These are phyloP conservation scores for Aphidius gifuensis DNA, from an alignment of 1,140 invertebrate species.

Conservation along the genomic window DNA sequence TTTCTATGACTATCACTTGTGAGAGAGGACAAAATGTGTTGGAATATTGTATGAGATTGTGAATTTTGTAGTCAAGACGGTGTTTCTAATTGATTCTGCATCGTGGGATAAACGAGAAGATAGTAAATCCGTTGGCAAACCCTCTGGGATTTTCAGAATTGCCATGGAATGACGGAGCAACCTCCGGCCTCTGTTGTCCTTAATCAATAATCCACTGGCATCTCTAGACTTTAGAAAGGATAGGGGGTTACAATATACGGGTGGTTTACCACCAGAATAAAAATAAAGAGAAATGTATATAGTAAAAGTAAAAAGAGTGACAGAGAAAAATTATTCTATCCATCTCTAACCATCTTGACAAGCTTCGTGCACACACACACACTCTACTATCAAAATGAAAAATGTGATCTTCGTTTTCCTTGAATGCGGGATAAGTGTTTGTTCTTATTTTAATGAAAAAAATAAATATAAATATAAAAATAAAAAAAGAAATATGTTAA, in stretches of 20 bases:
- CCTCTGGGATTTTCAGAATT: slow-evolving; percentile 45
- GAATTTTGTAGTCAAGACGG: slow-evolving; percentile 25
- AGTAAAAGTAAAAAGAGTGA: no score
- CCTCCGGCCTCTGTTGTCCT: slow-evolving; percentile 29
- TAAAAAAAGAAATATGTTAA: no score
- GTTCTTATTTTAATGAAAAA: no score
- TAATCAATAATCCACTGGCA: slow-evolving; percentile 43
- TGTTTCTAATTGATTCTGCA: slow-evolving; percentile 28
- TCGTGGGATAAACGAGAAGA: slow-evolving; percentile 30
- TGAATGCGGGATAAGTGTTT: slow-evolving; percentile 3
- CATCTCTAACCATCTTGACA: not conserved
- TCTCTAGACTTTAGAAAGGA: slow-evolving; percentile 18
- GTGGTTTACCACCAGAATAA: slow-evolving; percentile 1
- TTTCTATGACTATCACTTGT: no score
- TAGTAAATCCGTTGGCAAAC: slow-evolving; percentile 33
- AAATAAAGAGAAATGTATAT: no score
- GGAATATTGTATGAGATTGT: not conserved
- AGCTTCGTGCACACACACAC: not conserved
- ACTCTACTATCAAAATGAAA: slow-evolving; percentile 1
- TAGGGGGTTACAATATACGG: not conserved
- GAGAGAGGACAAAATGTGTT: not conserved
- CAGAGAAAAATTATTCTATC: no score
- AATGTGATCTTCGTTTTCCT: slow-evolving; percentile 1
- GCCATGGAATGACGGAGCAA: slow-evolving; percentile 42
- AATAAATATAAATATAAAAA: no score